phyloP scores from a whole-genome alignment of 2,888 invertebrate genomes.

The Zootermopsis nevadensis region DNA sequence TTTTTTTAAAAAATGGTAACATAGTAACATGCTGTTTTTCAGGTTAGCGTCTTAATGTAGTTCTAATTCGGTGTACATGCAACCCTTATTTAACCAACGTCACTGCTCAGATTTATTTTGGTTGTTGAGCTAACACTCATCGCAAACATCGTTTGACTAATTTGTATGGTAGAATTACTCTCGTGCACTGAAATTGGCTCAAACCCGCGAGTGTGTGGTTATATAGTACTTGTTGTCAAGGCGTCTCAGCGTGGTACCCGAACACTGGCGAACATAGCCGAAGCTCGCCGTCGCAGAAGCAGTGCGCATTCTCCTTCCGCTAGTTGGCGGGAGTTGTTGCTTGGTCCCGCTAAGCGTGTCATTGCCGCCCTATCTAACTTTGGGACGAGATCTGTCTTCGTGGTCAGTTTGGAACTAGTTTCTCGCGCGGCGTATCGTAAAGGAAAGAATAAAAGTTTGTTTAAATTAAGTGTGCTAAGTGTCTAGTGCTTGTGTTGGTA shows the following conservation, averaged over 20 bases:
- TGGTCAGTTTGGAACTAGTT: no score
- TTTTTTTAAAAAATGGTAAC: no score
- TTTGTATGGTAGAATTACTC: not conserved
- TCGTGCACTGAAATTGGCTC: not conserved
- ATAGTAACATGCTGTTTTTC: no score
- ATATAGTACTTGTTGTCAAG: not conserved
- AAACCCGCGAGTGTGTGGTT: not conserved
- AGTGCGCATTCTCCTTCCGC: not conserved
- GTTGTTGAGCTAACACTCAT: no score
- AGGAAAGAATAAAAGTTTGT: no score
- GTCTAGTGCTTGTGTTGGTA: not conserved
- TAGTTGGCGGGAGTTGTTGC: constrained; percentile 18
- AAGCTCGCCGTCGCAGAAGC: not conserved
- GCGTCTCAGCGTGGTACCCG: not conserved
- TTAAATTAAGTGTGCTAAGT: not conserved
- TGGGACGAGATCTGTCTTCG: constrained; percentile 8
- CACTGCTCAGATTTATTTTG: no score
- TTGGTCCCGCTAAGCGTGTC: not conserved
- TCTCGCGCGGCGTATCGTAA: not conserved
- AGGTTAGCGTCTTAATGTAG: no score
- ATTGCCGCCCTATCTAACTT: constrained; percentile 32
- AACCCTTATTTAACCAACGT: no score
- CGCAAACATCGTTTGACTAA: not conserved
- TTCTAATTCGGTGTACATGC: no score
- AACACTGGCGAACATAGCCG: not conserved